Percentiles rank a stretch among this genome's conserved stretches.
phyloP scores from a whole-genome alignment of 2,888 invertebrate genomes.

The Polymixis flavicincta region DNA sequence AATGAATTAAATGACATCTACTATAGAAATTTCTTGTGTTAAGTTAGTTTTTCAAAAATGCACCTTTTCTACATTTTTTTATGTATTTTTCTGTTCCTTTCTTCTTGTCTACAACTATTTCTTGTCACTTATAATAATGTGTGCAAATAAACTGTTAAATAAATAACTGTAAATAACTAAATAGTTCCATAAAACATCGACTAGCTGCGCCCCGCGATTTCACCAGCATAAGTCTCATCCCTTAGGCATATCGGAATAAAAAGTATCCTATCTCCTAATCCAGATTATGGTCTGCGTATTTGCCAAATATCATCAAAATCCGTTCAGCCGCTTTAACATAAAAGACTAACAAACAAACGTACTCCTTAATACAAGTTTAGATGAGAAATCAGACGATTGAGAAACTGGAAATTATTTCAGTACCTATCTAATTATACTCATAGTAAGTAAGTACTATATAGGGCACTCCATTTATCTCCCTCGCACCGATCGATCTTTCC shows the following conservation, averaged over 20 bases:
- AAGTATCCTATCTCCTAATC: too few species aligned
- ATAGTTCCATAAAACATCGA: not conserved
- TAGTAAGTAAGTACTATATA: constrained; percentile 9
- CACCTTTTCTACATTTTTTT: not conserved
- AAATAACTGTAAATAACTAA: not conserved
- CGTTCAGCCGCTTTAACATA: too few species aligned
- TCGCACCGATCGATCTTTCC: constrained; percentile 39
- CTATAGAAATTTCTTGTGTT: not conserved
- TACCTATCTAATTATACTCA: constrained; percentile 13
- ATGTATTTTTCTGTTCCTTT: not conserved
- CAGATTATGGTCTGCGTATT: too few species aligned
- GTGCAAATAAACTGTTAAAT: not conserved
- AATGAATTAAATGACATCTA: not conserved
- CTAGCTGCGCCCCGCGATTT: too few species aligned
- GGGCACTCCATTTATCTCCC: constrained; percentile 27
- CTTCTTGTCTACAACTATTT: not conserved
- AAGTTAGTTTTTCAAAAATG: not conserved
- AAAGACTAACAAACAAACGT: not conserved
- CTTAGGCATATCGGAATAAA: too few species aligned
- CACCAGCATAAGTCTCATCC: too few species aligned
- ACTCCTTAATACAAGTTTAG: not conserved
- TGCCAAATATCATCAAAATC: too few species aligned
- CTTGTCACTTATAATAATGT: not conserved
- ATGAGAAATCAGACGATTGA: not conserved
- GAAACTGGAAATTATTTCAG: not conserved